These are phyloP conservation scores for Forbesichthys agassizii DNA, from an alignment of 2,113 vertebrate genomes.

Conservation along the genomic window DNA sequence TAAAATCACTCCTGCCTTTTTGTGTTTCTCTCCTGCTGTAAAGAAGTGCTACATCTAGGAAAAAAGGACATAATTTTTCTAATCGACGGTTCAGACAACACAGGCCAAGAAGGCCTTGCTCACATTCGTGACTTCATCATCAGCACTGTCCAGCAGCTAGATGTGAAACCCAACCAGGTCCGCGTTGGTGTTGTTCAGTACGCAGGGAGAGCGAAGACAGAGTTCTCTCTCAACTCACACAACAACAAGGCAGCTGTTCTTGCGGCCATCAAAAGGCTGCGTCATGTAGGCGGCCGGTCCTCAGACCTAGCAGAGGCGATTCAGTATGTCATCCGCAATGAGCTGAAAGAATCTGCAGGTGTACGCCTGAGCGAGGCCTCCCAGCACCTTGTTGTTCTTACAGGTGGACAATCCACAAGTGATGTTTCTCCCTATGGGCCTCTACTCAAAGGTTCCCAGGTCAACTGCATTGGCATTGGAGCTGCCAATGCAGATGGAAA, in stretches of 20 bases:
- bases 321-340: conserved; percentile 79
- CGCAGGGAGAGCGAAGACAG: conserved; percentile 78
- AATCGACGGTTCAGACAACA: conserved; percentile 86
- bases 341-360: conserved; percentile 83
- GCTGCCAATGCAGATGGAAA: conserved; percentile 71
- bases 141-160: conserved; percentile 82
- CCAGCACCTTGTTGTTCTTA: conserved; percentile 89
- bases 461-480: conserved; percentile 85
- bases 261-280: conserved; percentile 81
- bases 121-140: conserved; percentile 91
- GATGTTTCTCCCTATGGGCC: conserved; percentile 78
- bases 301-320: conserved; percentile 85
- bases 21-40: conserved; percentile 40
- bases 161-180: conserved; percentile 83
- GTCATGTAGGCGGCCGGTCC: conserved; percentile 82
- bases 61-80: conserved; percentile 92
- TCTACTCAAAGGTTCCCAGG: conserved; percentile 67
- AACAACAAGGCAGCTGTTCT: conserved; percentile 77
- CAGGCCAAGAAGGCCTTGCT: conserved; percentile 72
- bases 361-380: conserved; percentile 85
- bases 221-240: conserved; percentile 85
- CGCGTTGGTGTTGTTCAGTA: conserved; percentile 88
- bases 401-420: conserved; percentile 84
- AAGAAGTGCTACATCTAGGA: conserved; percentile 67
- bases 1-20: conserved; percentile 1